Evolutionary conservation across 2,113 vertebrate species (phyloP), one percentile per base, ranked within the genome.

Genomic region (Calyptomena viridis): DNA sequence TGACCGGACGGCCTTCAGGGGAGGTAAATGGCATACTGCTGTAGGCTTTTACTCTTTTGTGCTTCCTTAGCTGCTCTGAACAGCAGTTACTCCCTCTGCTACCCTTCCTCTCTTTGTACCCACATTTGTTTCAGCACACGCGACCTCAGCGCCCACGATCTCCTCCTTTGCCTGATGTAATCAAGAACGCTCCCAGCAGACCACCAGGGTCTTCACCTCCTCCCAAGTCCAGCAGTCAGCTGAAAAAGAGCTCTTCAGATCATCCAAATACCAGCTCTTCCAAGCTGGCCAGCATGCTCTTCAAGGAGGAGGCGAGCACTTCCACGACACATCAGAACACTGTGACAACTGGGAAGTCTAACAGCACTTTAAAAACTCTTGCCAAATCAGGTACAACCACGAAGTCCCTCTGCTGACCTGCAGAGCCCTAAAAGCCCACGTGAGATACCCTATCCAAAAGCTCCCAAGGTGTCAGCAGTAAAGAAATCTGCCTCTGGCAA

Each of bases 151-250:
- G 99, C 7, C 99, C 99, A 0, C 98, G 99, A 60, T 99, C 99
- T 33, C 99, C 99, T 6, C 99, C 99, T 28, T 98, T 99, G 79
- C 98, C 99, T 23, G 98, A 99, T 53, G 98, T 98, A 77, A 98
- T 99, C 75, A 99, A 98, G 98, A 99, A 98, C 27, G 98, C 98
- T 53, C 98, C 98, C 1, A 98, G 98, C 90, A 97, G 97, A 69
- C 98, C 98, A 25, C 96, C 98, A n/a, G 84, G 87, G 55, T 77
- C 93, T 11, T 46, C 40, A 4, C 96, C 74, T 30, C 40, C 71
- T 81, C 87, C 98, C 52, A 96, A 97, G 82, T 71, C 97, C 31
- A 24, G 90, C 81, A 96, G 67, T 56, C 98, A 98, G 68, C 95
- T 95, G 10, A 97, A 97, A 50, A 98, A 97, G 68, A 79, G 96